phyloP scores from a whole-genome alignment of 2,113 vertebrate species.

The Centropus bengalensis region DNA sequence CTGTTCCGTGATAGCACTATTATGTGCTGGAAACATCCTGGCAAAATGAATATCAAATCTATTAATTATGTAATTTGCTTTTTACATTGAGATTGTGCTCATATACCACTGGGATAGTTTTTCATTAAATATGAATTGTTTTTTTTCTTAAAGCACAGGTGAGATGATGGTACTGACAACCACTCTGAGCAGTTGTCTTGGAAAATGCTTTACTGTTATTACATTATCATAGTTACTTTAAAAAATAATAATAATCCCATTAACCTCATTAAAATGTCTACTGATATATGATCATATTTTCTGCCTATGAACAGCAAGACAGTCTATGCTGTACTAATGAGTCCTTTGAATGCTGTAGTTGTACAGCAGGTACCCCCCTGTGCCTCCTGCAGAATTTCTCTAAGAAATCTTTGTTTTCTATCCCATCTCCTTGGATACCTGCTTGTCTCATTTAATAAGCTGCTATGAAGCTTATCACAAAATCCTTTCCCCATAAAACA shows the following conservation, averaged over 20 bases:
- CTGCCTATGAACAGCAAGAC: slow-evolving; percentile 8
- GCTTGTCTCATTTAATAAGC: slow-evolving; percentile 26
- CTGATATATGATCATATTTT: neutral
- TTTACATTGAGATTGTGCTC: neutral
- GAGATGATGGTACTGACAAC: neutral
- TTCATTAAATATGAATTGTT: neutral
- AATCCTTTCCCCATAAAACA: neutral
- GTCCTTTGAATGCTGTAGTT: slow-evolving; percentile 3
- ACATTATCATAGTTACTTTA: neutral
- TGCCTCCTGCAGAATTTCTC: neutral
- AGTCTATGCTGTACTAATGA: neutral
- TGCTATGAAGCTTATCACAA: neutral
- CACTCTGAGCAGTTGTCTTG: neutral
- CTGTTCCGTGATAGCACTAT: neutral
- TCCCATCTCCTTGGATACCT: slow-evolving; percentile 10
- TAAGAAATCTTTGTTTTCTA: slow-evolving; percentile 19
- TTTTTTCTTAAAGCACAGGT: neutral
- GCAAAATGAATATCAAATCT: neutral
- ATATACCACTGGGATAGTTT: neutral
- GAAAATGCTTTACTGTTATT: slow-evolving; percentile 13
- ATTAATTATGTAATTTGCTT: slow-evolving; percentile 4
- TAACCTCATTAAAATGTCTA: slow-evolving; percentile 49
- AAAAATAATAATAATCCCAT: slow-evolving; percentile 35
- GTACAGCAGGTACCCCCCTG: neutral
- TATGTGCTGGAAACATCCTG: neutral